Percentiles rank a stretch among this genome's conserved stretches.
These are phyloP conservation scores for Willisornis vidua DNA, from an alignment of 2,113 vertebrate species.

Conservation along the genomic window DNA sequence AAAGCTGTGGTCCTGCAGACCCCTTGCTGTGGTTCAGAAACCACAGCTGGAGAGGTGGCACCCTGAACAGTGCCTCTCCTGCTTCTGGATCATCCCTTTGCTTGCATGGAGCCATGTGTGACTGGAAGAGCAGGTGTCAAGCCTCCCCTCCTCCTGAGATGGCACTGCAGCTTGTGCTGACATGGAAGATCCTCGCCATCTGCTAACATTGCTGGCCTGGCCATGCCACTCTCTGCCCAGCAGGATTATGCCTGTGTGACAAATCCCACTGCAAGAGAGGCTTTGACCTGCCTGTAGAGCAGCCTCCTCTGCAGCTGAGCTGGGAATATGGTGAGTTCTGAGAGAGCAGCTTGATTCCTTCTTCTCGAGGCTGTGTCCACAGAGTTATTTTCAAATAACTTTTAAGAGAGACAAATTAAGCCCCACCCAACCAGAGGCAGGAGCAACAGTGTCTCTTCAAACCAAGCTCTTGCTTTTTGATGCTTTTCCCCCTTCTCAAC, in stretches of 20 bases:
- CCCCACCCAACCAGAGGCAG: neutral
- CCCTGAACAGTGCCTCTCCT: fast-evolving
- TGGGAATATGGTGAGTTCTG: neutral
- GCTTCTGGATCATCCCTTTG: neutral
- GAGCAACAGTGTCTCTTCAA: neutral
- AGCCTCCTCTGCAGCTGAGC: neutral
- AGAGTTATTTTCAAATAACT: neutral
- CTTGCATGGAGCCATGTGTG: neutral
- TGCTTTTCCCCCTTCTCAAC: neutral
- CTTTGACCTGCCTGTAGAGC: neutral
- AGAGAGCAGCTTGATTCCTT: neutral
- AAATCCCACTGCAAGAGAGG: neutral
- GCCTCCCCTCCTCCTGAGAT: neutral
- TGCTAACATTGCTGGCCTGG: neutral
- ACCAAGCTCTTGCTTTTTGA: neutral
- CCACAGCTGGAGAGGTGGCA: neutral
- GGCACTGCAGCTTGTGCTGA: neutral
- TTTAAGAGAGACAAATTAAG: neutral
- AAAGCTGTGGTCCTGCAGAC: neutral
- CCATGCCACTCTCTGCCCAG: neutral
- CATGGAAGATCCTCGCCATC: conserved; percentile 12
- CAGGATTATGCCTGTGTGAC: neutral
- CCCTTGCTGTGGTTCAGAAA: neutral
- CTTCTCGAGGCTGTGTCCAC: neutral
- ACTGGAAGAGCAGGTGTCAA: neutral